Percentiles rank a stretch among this genome's conserved stretches.
These are phyloP conservation scores for Spodoptera litura DNA, from an alignment of 1,140 invertebrate species.

Conservation along the genomic window DNA sequence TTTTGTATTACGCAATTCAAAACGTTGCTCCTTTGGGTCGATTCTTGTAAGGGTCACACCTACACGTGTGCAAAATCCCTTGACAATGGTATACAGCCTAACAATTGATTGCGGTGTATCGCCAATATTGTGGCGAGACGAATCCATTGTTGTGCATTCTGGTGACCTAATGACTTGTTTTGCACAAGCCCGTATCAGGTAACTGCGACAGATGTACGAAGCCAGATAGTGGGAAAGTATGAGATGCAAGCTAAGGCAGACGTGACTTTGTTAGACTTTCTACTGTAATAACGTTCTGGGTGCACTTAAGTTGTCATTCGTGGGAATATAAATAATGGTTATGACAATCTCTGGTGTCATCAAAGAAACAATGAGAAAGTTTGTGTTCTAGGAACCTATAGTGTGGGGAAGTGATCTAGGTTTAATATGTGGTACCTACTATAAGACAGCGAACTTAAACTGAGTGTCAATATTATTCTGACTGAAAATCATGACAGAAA, in stretches of 20 bases:
- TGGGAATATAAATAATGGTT: constrained; percentile 77
- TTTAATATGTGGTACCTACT: too few species aligned
- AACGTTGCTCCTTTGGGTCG: constrained; percentile 59
- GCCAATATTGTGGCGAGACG: constrained; percentile 51
- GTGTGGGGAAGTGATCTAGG: neutral
- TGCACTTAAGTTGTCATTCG: constrained; percentile 76
- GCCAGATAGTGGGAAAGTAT: constrained; percentile 68
- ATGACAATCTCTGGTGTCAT: constrained; percentile 62
- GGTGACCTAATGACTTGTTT: constrained; percentile 65
- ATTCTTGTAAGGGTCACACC: constrained; percentile 66
- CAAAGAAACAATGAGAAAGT: constrained; percentile 58
- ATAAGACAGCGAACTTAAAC: too few species aligned
- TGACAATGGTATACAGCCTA: constrained; percentile 46
- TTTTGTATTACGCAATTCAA: constrained; percentile 53
- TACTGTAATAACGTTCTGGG: constrained; percentile 68
- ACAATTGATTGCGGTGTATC: constrained; percentile 42
- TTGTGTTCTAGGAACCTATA: constrained; percentile 34
- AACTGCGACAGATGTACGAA: constrained; percentile 75
- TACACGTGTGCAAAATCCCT: constrained; percentile 69
- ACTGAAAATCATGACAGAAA: too few species aligned
- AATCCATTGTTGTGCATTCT: constrained; percentile 52
- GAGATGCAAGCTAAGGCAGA: constrained; percentile 80
- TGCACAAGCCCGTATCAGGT: constrained; percentile 70
- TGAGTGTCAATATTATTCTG: too few species aligned
- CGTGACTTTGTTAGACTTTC: constrained; percentile 81